Conservation (phyloP, 2,888 invertebrate genomes). For the Pristionchus mayeri region DNA sequence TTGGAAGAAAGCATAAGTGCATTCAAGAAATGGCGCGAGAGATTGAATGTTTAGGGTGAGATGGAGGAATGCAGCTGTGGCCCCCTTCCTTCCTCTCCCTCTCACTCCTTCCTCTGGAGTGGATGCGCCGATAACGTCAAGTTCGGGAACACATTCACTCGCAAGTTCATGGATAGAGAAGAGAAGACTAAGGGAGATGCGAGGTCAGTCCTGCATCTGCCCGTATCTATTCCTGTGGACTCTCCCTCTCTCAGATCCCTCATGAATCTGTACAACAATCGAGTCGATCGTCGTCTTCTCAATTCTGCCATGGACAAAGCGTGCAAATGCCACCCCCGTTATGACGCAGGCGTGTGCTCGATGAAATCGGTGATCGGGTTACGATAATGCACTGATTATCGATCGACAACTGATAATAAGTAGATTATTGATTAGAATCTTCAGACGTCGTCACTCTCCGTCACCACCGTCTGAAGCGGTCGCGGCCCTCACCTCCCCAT, state of each 20-base stretch:
- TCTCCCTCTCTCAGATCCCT: too few relatives aligned
- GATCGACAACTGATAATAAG: neutral
- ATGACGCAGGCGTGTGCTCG: neutral
- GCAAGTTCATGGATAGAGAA: slow-evolving; percentile 76
- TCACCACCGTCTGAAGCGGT: slow-evolving; percentile 25
- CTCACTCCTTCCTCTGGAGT: slow-evolving; percentile 73
- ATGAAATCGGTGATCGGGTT: slow-evolving; percentile 2
- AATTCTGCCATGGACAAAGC: too few relatives aligned
- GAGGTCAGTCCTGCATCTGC: slow-evolving; percentile 52
- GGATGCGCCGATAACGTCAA: slow-evolving; percentile 76
- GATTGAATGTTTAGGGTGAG: slow-evolving; percentile 57
- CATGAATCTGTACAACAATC: neutral
- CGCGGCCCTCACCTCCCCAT: slow-evolving; percentile 38
- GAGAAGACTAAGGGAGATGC: slow-evolving; percentile 68
- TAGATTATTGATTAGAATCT: slow-evolving; percentile 11
- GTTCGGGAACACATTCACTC: slow-evolving; percentile 75
- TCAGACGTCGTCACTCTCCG: slow-evolving; percentile 47
- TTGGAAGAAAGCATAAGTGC: too few relatives aligned
- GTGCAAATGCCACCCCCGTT: neutral
- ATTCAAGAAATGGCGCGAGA: too few relatives aligned
- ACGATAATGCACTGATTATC: too few relatives aligned
- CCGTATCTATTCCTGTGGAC: neutral
- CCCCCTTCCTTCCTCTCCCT: slow-evolving; percentile 47
- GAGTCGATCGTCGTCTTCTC: neutral
- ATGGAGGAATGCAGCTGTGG: slow-evolving; percentile 66